Base-by-base conservation (phyloP, 2,113 vertebrate species). In the Zeus faber region DNA sequence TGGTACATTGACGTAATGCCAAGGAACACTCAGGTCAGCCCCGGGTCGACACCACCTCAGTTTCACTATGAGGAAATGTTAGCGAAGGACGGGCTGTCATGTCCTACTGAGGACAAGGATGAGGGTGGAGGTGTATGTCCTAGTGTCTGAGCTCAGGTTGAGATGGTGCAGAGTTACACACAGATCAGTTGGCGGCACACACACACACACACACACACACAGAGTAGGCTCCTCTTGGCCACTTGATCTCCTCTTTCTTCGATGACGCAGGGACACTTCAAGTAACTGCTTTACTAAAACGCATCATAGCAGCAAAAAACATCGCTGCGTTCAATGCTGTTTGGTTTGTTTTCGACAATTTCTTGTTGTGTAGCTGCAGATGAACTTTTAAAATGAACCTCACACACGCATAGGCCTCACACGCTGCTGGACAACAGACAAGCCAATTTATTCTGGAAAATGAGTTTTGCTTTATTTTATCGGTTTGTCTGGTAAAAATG, bases 161-260 rank as follows among this genome's bases (percentile, higher is more conserved):
- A n/a, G 39, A 47, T n/a, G 57, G 84, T 79, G 59, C 75, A 62
- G 40, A 61, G 73, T 86, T 85, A 67, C 84, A 68, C 67, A 27
- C 31, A 40, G 69, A 76, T 84, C 73, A 54, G 51, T 44, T 85
- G 75, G 49, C 27, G 20, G 57, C n/a, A 29, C 55, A 26, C 53
- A 16, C 26, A 54, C 45, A 63, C 14, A 24, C 20, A 27, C 13
- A 53, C 29, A 49, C 47, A n/a, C 7, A 57, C 33, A 70, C 25
- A 57, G 70, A 53, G 58, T 59, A 79, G 21, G 35, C 57, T 47
- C 57, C 57, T 8, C 35, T 65, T 67, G 26, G 58, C 47, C 62
- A 58, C 64, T 5, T 17, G 57, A 43, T 65, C 52, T 54, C 51
- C 21, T 41, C 16, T 57, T 40, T 5, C 40, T 22, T 23, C 45